Percentiles rank a stretch among this genome's conserved stretches.
These are phyloP conservation scores for Apantesis nais DNA, from an alignment of 2,888 invertebrate species.

Conservation along the genomic window DNA sequence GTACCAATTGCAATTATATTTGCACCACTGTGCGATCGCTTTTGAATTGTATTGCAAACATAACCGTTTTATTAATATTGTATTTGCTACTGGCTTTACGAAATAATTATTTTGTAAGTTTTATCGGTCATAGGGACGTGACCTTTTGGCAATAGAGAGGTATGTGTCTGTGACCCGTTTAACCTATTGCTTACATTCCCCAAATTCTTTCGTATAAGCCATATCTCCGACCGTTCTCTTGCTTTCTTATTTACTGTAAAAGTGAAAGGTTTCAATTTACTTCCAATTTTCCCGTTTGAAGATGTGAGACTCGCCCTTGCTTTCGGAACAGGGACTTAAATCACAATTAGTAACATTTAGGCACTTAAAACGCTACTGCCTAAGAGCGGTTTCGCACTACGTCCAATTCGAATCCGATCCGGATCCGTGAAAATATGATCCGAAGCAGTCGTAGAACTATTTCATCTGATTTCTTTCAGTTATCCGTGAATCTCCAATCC, in stretches of 20 bases:
- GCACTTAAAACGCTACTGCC: no score
- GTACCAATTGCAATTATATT: conserved; percentile 33
- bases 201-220: background rate
- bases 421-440: no score
- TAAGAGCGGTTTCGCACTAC: no score
- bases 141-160: background rate
- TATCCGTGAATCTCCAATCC: no score
- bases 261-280: background rate
- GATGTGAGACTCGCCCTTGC: background rate
- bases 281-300: background rate
- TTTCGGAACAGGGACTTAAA: no score
- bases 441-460: no score
- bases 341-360: no score
- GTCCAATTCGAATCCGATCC: no score
- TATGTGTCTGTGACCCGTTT: background rate
- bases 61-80: conserved; percentile 32
- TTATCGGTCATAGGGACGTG: background rate
- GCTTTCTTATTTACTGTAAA: background rate
- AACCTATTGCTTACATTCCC: background rate
- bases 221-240: background rate
- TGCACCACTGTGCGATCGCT: conserved; percentile 40
- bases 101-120: conserved; percentile 7
- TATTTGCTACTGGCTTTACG: conserved; percentile 6
- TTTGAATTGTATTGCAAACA: conserved; percentile 50
- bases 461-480: no score